These are phyloP conservation scores for Falco peregrinus DNA, from an alignment of 2,797 vertebrate genomes.

Conservation along the genomic window DNA sequence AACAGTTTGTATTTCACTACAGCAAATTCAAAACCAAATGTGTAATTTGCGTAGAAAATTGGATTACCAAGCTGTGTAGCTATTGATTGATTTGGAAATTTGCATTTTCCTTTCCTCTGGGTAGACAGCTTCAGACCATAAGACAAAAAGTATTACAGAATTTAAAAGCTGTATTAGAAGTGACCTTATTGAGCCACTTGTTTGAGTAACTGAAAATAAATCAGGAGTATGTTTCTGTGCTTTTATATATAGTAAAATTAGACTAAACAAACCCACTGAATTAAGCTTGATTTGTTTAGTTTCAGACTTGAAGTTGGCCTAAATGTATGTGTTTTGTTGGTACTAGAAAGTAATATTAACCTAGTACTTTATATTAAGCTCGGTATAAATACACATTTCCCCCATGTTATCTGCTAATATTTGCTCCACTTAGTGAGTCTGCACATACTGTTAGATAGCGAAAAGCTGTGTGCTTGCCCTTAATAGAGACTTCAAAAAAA, in stretches of 20 bases:
- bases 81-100: neutral
- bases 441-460: neutral
- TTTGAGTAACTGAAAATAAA: neutral
- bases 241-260: neutral
- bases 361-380: neutral
- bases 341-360: neutral
- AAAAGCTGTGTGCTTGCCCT: neutral
- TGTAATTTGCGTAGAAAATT: neutral
- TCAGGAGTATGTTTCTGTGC: neutral
- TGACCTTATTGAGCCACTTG: neutral
- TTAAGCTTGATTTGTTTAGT: neutral
- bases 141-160: neutral
- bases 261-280: neutral
- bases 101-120: neutral
- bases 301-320: neutral
- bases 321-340: neutral
- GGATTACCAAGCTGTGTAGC: neutral
- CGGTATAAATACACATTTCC: neutral
- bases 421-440: neutral
- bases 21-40: neutral
- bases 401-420: neutral
- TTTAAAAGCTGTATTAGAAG: neutral
- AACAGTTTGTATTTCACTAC: neutral
- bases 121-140: neutral
- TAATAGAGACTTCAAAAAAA: neutral